Evolutionary conservation across 2,113 vertebrate species (phyloP).

Genomic region (Pluvialis apricaria): DNA sequence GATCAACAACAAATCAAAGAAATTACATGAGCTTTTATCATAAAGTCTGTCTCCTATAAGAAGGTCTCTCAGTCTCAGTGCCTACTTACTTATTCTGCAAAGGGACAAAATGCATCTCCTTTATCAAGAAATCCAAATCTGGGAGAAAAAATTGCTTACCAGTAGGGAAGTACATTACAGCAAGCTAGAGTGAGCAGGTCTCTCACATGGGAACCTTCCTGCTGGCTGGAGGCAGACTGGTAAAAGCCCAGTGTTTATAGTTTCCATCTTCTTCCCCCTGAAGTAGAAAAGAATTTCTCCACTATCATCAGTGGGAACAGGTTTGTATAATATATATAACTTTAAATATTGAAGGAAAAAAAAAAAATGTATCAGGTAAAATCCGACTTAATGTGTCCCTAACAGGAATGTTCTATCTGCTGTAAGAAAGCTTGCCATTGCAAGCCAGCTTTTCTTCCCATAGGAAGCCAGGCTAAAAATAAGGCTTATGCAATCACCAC

Average conservation of each 20-base stretch:
- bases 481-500: constrained; percentile 39
- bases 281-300: not conserved
- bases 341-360: not conserved
- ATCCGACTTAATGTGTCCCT: not conserved
- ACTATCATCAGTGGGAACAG: not conserved
- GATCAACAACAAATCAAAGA: not conserved
- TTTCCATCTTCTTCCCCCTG: not conserved
- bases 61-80: not conserved
- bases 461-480: constrained; percentile 58
- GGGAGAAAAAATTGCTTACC: not conserved
- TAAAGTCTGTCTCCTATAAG: not conserved
- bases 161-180: not conserved
- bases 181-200: not conserved
- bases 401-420: not conserved
- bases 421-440: not conserved
- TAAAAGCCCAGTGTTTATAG: not conserved
- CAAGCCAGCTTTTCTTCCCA: not conserved
- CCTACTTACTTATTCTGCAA: not conserved
- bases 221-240: not conserved
- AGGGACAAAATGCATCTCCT: not conserved
- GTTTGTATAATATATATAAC: not conserved
- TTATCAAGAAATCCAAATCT: not conserved
- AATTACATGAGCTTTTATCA: not conserved
- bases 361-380: not conserved
- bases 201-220: not conserved